Conservation (phyloP, 30 jellyfish, hydroid and myxozoan species). For the Rhopilema esculentum region DNA sequence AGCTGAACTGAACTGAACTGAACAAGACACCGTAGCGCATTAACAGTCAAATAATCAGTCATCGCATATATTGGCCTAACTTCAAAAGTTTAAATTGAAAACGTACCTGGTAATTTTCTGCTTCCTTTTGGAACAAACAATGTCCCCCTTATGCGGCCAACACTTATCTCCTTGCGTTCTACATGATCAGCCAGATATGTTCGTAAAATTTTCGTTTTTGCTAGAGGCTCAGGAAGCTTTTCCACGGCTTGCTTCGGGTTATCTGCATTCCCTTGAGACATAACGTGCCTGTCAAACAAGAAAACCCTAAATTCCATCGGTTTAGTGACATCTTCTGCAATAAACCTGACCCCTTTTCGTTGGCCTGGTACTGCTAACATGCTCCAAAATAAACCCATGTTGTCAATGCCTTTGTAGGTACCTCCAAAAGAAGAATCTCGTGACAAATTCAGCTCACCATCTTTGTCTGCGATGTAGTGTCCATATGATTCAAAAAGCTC, state of each 20-base stretch:
- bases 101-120: slow-evolving; percentile 76
- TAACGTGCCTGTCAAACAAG: slow-evolving; percentile 50
- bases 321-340: slow-evolving; percentile 6
- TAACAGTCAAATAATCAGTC: background rate
- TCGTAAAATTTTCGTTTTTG: slow-evolving; percentile 27
- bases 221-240: slow-evolving; percentile 29
- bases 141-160: slow-evolving; percentile 71
- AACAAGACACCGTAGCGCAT: background rate
- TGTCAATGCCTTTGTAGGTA: slow-evolving; percentile 51
- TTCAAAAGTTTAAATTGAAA: background rate
- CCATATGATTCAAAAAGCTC: slow-evolving; percentile 52
- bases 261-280: slow-evolving; percentile 1
- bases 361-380: slow-evolving; percentile 66
- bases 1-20: too few species aligned
- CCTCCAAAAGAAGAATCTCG: slow-evolving; percentile 66
- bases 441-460: slow-evolving; percentile 25
- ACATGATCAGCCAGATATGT: slow-evolving; percentile 65
- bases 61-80: background rate
- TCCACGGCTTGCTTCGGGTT: background rate
- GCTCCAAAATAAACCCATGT: slow-evolving; percentile 78
- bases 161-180: slow-evolving; percentile 28
- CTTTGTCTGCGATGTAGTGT: slow-evolving; percentile 49
- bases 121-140: slow-evolving; percentile 63
- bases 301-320: slow-evolving; percentile 36
- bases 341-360: slow-evolving; percentile 45